Conservation (phyloP, 2,113 vertebrate genomes). For the Cettia cetti region DNA sequence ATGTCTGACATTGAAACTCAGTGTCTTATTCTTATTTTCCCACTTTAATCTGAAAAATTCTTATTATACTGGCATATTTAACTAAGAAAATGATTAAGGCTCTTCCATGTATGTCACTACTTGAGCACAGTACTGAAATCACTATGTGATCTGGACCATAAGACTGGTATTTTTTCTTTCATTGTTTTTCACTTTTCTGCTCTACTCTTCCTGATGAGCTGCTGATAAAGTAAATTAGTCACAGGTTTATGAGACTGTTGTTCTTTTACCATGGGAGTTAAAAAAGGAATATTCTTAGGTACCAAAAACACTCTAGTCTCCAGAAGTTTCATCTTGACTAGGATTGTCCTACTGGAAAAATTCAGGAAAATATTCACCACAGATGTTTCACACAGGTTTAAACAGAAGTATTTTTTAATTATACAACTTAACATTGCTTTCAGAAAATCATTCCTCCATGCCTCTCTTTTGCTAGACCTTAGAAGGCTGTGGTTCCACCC, state of each 20-base stretch:
- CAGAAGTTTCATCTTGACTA: not conserved
- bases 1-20: not conserved
- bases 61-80: not conserved
- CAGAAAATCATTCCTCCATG: not conserved
- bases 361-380: not conserved
- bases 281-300: not conserved
- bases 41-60: not conserved
- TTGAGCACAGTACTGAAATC: not conserved
- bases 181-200: not conserved
- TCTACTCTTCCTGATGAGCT: not conserved
- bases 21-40: not conserved
- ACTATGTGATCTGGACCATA: not conserved
- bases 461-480: not conserved
- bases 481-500: not conserved
- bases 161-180: not conserved
- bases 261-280: not conserved
- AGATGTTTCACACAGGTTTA: not conserved
- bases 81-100: not conserved
- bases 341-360: not conserved
- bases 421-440: not conserved
- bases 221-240: not conserved
- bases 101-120: not conserved
- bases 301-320: not conserved
- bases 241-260: not conserved
- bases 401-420: not conserved